Evolutionary conservation across 1,140 invertebrate species (phyloP).

Genomic region (Eupristina koningsbergeri): DNA sequence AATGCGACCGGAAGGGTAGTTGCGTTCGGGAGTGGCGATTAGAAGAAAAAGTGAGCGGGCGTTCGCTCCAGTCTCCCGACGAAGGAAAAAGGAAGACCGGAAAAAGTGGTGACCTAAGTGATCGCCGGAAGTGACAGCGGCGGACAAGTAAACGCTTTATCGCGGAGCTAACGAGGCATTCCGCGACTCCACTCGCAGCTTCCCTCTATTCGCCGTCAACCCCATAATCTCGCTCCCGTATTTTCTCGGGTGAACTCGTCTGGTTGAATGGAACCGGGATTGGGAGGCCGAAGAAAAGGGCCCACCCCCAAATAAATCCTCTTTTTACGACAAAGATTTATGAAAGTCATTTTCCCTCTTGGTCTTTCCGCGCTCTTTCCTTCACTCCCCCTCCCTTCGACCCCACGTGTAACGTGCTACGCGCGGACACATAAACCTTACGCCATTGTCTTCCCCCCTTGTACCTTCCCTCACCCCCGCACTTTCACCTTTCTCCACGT

Average conservation of each 20-base stretch:
- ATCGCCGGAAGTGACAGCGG: slow-evolving; percentile 67
- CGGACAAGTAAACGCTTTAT: slow-evolving; percentile 66
- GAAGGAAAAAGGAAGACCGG: neutral
- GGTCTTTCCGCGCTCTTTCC: neutral
- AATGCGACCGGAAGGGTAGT: neutral
- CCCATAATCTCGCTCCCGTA: slow-evolving; percentile 46
- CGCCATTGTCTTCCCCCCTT: slow-evolving; percentile 25
- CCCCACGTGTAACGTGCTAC: neutral
- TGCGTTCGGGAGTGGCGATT: slow-evolving; percentile 19
- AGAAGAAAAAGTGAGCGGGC: slow-evolving; percentile 46
- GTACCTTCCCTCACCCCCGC: neutral
- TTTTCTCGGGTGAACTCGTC: slow-evolving; percentile 25
- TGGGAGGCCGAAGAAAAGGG: slow-evolving; percentile 40
- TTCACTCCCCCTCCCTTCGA: neutral
- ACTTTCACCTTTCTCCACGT: neutral
- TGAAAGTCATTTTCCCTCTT: slow-evolving; percentile 65
- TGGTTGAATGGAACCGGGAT: slow-evolving; percentile 59
- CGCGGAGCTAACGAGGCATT: slow-evolving; percentile 68
- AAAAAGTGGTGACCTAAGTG: slow-evolving; percentile 59
- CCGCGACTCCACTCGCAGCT: slow-evolving; percentile 50
- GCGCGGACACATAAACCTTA: slow-evolving; percentile 15
- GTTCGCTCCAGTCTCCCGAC: neutral
- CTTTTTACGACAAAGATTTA: slow-evolving; percentile 72
- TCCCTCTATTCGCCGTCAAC: slow-evolving; percentile 1
- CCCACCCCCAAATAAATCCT: slow-evolving; percentile 65